These are phyloP conservation scores for Polyodon spathula DNA, from an alignment of 2,113 vertebrate genomes.

Conservation along the genomic window DNA sequence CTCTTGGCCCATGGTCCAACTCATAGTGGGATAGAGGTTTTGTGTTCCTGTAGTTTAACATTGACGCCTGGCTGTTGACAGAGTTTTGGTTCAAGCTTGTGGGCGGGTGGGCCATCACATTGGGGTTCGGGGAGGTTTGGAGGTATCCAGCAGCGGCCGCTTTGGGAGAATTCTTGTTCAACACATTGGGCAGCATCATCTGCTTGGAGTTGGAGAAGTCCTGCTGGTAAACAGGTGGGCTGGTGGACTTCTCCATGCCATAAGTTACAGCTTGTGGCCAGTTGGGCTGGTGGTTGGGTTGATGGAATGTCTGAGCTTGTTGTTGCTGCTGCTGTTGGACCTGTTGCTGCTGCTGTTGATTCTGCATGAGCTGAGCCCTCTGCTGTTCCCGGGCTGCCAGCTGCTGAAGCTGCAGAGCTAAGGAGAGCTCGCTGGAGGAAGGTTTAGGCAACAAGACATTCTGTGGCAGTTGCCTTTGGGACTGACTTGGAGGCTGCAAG, in stretches of 20 bases:
- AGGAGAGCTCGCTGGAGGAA: constrained; percentile 66
- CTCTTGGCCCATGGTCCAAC: constrained; percentile 56
- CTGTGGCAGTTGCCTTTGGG: constrained; percentile 56
- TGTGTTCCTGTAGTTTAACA: constrained; percentile 84
- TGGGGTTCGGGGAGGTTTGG: constrained; percentile 50
- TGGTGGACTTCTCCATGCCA: constrained; percentile 77
- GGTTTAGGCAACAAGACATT: constrained; percentile 52
- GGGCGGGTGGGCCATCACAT: constrained; percentile 63
- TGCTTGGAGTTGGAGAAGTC: constrained; percentile 79
- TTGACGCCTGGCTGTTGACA: constrained; percentile 48
- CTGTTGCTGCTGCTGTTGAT: constrained; percentile 79
- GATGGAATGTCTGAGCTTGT: constrained; percentile 47
- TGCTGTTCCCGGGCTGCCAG: constrained; percentile 76
- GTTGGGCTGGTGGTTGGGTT: constrained; percentile 59
- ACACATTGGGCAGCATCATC: constrained; percentile 60
- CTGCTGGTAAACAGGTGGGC: constrained; percentile 73
- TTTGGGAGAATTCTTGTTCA: constrained; percentile 78
- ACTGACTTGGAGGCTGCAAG: too few species aligned
- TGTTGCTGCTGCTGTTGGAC: constrained; percentile 67
- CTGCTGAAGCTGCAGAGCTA: constrained; percentile 71
- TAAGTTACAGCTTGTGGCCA: constrained; percentile 74
- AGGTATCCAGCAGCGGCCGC: constrained; percentile 63
- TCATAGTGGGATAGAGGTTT: constrained; percentile 92
- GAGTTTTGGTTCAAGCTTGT: constrained; percentile 58
- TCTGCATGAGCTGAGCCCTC: constrained; percentile 80